Conservation (phyloP, 2,888 invertebrate genomes). For the Seira musarum region DNA sequence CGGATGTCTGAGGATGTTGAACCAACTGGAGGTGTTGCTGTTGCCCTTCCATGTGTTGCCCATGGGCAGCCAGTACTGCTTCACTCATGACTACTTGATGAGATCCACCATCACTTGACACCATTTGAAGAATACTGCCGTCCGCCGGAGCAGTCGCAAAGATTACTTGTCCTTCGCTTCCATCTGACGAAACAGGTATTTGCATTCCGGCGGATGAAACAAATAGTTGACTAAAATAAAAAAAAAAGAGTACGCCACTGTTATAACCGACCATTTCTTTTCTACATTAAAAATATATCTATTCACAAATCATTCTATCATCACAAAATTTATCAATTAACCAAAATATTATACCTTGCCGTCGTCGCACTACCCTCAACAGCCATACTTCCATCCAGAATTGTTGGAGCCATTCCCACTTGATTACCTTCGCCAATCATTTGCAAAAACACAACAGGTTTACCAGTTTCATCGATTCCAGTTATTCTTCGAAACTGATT, state of each 20-base stretch:
- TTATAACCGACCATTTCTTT: neutral
- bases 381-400: conserved; percentile 53
- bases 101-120: conserved; percentile 25
- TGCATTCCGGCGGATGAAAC: conserved; percentile 63
- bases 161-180: conserved; percentile 54
- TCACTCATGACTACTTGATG: conserved; percentile 52
- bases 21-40: conserved; percentile 48
- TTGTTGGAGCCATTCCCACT: conserved; percentile 50
- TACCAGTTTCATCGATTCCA: conserved; percentile 65
- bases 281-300: no score
- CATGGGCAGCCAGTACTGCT: conserved; percentile 27
- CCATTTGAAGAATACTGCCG: conserved; percentile 53
- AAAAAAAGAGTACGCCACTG: neutral
- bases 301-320: no score
- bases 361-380: conserved; percentile 25
- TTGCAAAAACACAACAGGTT: conserved; percentile 68
- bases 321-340: neutral
- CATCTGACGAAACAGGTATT: conserved; percentile 60
- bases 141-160: conserved; percentile 46
- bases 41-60: conserved; percentile 31
- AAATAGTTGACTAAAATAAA: conserved; percentile 63
- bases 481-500: conserved; percentile 67
- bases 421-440: conserved; percentile 64
- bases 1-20: conserved; percentile 29
- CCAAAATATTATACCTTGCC: neutral